Evolutionary conservation across 2,113 vertebrate species (phyloP).

Genomic region (Etheostoma cragini): DNA sequence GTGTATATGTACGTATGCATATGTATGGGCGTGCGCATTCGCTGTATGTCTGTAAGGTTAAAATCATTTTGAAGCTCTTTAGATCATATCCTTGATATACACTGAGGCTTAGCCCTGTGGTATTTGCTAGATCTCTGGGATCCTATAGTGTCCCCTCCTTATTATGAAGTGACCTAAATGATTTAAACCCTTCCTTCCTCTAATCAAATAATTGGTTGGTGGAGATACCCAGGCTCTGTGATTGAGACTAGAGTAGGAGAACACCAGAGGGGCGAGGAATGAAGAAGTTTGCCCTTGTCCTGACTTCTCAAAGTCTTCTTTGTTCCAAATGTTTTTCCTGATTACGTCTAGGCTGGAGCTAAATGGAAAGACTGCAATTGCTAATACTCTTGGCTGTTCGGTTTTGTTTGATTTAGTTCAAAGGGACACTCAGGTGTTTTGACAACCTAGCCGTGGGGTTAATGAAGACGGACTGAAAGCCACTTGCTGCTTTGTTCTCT

Average conservation of each 20-base stretch:
- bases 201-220: conserved; percentile 86
- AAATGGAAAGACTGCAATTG: conserved; percentile 28
- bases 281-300: conserved; percentile 73
- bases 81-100: conserved; percentile 65
- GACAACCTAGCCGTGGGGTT: conserved; percentile 45
- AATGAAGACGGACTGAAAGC: conserved; percentile 58
- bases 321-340: conserved; percentile 45
- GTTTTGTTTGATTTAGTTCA: conserved; percentile 55
- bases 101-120: conserved; percentile 68
- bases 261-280: conserved; percentile 56
- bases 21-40: not conserved
- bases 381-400: conserved; percentile 32
- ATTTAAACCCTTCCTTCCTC: conserved; percentile 74
- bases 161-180: conserved; percentile 77
- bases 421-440: conserved; percentile 29
- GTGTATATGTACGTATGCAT: not conserved
- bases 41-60: conserved; percentile 21
- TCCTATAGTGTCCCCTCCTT: conserved; percentile 60
- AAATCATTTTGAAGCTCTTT: conserved; percentile 49
- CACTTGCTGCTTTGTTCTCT: conserved; percentile 48
- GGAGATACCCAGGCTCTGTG: conserved; percentile 73
- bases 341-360: conserved; percentile 39
- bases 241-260: conserved; percentile 64
- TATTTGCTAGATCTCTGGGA: conserved; percentile 70
- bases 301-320: conserved; percentile 68